Evolutionary conservation across 2,797 vertebrate genomes (phyloP).

Genomic region (Octomys mimax): DNA sequence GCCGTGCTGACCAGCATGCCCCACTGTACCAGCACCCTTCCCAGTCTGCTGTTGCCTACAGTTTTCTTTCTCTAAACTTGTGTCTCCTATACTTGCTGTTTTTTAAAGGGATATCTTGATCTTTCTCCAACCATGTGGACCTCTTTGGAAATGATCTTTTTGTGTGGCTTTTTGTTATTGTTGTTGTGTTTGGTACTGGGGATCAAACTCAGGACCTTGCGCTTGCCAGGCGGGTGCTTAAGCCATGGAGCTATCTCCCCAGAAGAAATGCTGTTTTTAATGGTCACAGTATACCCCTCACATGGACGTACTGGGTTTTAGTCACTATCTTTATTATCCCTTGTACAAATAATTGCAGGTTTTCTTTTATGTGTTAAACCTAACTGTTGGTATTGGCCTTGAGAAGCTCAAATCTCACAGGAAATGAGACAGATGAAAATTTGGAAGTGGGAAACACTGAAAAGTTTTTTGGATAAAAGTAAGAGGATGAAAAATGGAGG

Average conservation of each 20-base stretch:
- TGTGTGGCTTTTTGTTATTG: too few species aligned
- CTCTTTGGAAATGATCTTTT: constrained; percentile 1
- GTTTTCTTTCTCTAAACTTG: not conserved
- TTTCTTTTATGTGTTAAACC: not conserved
- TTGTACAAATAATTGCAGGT: not conserved
- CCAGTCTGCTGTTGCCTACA: not conserved
- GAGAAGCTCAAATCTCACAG: constrained; percentile 18
- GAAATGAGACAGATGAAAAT: not conserved
- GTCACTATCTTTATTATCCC: not conserved
- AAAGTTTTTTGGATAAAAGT: not conserved
- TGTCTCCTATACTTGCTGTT: not conserved
- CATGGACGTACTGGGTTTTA: not conserved
- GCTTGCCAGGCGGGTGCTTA: too few species aligned
- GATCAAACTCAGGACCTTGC: too few species aligned
- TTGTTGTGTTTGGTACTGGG: too few species aligned
- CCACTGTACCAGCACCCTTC: not conserved
- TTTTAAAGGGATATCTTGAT: not conserved
- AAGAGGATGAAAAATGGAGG: not conserved
- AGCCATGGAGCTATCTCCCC: too few species aligned
- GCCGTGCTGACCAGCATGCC: not conserved
- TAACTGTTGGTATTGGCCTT: not conserved
- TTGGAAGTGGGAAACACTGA: not conserved
- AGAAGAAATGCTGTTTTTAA: not conserved
- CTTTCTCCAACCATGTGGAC: not conserved
- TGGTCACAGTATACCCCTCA: not conserved